Base-by-base conservation (phyloP, 2,888 invertebrate genomes). In the Apamea crenata region DNA sequence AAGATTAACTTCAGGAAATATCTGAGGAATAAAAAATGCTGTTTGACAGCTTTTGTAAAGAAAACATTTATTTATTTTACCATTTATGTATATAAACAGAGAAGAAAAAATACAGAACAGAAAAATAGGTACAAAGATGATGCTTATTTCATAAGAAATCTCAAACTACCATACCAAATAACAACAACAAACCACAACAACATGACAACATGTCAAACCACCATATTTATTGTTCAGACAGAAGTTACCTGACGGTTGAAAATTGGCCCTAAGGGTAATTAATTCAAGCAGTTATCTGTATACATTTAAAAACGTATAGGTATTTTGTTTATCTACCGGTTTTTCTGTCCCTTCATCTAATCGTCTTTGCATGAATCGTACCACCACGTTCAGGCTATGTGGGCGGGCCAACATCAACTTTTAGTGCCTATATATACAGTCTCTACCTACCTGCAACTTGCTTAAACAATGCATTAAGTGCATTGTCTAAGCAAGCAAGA, bases 381-480 rank as follows among this genome's bases (percentile, higher is more conserved):
- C 71, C 21, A 44, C n/a, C n/a, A 29, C 66, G 56, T 83, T 29
- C 36, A 50, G 7, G 36, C 68, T 53, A 36, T 25, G 59, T 69
- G 63, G 16, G 63, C 18, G 61, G 29, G 29, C 73, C 5, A 44
- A 71, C 47, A 85, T 74, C 32, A 74, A 77, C n/a, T 74, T 86
- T 74, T 25, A 81, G 44, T 53, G 56, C 44, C 16, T 32, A 36
- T 6, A n/a, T 1, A 80, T 21, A 74, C 40, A n/a, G 67, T 80
- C 32, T 80, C 40, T 67, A 59, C 50, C 29, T 67, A 76, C 69
- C 66, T 63, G 66, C 63, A 74, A 72, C 67, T 87, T 85, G 71
- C 74, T 74, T 69, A 77, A 68, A 83, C 87, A 85, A 83, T 80
- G 87, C 85, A 83, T 47, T 47, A 47, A 47, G 16, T 47, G 16